These are phyloP conservation scores for Pogonognathellus flavescens DNA, from an alignment of 1,140 invertebrate species.

Conservation along the genomic window DNA sequence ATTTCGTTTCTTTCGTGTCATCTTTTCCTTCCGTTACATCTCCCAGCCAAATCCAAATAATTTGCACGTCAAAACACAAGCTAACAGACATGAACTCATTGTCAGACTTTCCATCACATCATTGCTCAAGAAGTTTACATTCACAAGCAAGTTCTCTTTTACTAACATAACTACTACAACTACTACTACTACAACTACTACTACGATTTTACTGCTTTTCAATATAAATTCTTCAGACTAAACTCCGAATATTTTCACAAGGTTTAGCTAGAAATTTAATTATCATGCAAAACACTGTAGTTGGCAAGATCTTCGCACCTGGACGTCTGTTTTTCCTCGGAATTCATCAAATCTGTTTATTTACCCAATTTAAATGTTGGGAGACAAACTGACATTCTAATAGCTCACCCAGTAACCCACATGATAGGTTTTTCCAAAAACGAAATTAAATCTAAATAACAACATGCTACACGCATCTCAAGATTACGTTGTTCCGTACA, in stretches of 20 bases:
- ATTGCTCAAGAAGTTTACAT: neutral
- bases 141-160: too few relatives aligned
- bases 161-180: too few relatives aligned
- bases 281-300: neutral
- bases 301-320: conserved; percentile 32
- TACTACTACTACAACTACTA: too few relatives aligned
- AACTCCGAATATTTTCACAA: too few relatives aligned
- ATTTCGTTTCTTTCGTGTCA: conserved; percentile 12
- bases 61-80: conserved; percentile 24
- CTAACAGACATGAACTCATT: conserved; percentile 30
- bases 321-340: conserved; percentile 24
- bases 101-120: neutral
- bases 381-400: conserved; percentile 45
- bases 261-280: too few relatives aligned
- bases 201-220: too few relatives aligned
- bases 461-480: too few relatives aligned
- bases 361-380: conserved; percentile 20
- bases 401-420: conserved; percentile 36
- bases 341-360: conserved; percentile 37
- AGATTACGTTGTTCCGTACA: too few relatives aligned
- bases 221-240: too few relatives aligned
- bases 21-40: conserved; percentile 9
- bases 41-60: conserved; percentile 20
- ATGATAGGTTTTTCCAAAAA: conserved; percentile 1
- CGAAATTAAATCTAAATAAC: too few relatives aligned